Conservation (phyloP, 1,140 invertebrate species). For the Brachystomella parvula region DNA sequence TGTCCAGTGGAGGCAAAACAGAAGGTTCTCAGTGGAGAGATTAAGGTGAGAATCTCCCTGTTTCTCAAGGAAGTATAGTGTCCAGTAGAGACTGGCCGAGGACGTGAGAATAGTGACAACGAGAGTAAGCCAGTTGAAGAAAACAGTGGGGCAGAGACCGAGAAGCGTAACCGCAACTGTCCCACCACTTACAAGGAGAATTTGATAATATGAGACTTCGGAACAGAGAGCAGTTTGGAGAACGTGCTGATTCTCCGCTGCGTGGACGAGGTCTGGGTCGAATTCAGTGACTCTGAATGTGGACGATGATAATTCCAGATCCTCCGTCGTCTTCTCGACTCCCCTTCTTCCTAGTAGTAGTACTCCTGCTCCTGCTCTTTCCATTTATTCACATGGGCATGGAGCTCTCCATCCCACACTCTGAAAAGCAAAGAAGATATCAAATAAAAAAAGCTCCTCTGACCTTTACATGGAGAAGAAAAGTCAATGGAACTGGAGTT, state of each 20-base stretch:
- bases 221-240: background rate
- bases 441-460: background rate
- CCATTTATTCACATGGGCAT: too few relatives aligned
- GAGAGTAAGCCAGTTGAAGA: slow-evolving; percentile 10
- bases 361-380: slow-evolving; percentile 1
- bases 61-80: background rate
- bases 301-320: background rate
- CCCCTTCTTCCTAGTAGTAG: background rate
- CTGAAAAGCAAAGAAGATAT: background rate
- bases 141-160: background rate
- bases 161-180: background rate
- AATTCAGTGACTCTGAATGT: background rate
- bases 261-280: background rate
- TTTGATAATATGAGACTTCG: background rate
- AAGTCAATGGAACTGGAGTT: too few relatives aligned
- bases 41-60: background rate
- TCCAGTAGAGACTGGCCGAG: slow-evolving; percentile 4
- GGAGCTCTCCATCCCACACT: too few relatives aligned
- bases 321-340: background rate
- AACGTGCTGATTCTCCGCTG: too few relatives aligned
- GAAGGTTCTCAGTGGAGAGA: background rate
- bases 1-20: background rate
- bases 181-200: too few relatives aligned
- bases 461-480: background rate
- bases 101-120: background rate